Percentiles rank a stretch among this genome's conserved stretches.
Conservation (phyloP, 2,797 vertebrate genomes). For the Sebastes iracundus region DNA sequence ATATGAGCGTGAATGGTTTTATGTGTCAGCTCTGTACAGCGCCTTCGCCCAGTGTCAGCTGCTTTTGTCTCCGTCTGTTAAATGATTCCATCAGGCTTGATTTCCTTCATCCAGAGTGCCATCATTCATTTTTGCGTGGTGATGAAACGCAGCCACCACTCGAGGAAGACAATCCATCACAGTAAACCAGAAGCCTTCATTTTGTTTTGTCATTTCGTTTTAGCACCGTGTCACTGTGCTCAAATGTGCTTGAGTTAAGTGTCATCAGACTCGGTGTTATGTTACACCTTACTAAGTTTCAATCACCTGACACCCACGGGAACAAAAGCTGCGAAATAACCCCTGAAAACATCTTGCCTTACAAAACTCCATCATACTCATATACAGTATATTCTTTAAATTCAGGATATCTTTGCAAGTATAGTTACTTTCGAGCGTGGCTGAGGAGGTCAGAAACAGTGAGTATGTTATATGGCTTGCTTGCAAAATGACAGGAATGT, state of each 20-base stretch:
- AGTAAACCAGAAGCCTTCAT: neutral
- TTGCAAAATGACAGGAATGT: conserved; percentile 50
- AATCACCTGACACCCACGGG: conserved; percentile 3
- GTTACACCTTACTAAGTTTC: neutral
- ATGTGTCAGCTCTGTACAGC: too few species aligned
- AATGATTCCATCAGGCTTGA: neutral
- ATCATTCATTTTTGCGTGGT: neutral
- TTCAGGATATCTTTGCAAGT: neutral
- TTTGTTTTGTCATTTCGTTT: conserved; percentile 17
- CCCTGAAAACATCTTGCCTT: neutral
- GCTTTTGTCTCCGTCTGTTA: neutral
- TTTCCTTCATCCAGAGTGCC: neutral
- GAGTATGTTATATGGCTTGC: neutral
- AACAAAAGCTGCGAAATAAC: neutral
- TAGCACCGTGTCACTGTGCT: neutral
- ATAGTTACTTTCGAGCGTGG: neutral
- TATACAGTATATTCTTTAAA: neutral
- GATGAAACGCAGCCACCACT: conserved; percentile 2
- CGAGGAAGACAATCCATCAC: neutral
- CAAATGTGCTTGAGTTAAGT: neutral
- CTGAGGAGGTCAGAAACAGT: neutral
- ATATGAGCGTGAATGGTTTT: too few species aligned
- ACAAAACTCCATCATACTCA: neutral
- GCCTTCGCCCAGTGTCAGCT: neutral
- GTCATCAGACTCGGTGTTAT: neutral